Evolutionary conservation across 2,113 vertebrate species (phyloP), one percentile per base, ranked within the genome.

Genomic region (Ammodytes marinus): DNA sequence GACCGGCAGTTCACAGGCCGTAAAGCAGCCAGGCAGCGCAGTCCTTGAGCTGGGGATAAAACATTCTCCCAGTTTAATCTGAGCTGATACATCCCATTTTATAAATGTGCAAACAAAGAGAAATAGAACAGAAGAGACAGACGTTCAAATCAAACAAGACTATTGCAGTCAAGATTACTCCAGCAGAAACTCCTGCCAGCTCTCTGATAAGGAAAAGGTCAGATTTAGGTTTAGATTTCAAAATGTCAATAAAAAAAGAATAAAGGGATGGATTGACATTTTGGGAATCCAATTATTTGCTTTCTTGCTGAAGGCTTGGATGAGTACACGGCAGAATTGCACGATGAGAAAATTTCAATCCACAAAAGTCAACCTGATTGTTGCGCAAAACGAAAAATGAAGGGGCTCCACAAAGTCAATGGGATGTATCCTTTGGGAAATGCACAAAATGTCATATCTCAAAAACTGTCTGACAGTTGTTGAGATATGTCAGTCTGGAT

Each of bases 1-100:
- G 47, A 60, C 73, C 80, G 66, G 77, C 77, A 15, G 69, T 69
- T 86, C 88, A 64, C 78, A 79, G 85, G 82, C 87, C 64, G 68
- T 50, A 53, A 79, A 65, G 70, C 58, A 66, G 54, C 12, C 49
- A 54, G 72, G 8, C 67, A 47, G 67, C 5, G 55, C 67, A 15
- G 79, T 72, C 78, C 40, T 81, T 58, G 66, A 85, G 78, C 85
- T 43, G 39, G 19, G 73, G 65, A 88, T 69, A 89, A 82, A 72
- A 74, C 83, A 27, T 27, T 27, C 27, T 77, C 65, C 89, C 69
- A 15, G 60, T 79, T 71, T 77, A 83, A 74, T 85, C 72, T 59
- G 72, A 85, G 63, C 83, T 82, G 75, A 89, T 74, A 77, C 79
- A 86, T 86, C 80, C 67, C 74, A 79, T 85, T 82, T 74, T 80